These are phyloP conservation scores for Tortricodes alternella DNA, from an alignment of 2,888 invertebrate species.

Conservation along the genomic window DNA sequence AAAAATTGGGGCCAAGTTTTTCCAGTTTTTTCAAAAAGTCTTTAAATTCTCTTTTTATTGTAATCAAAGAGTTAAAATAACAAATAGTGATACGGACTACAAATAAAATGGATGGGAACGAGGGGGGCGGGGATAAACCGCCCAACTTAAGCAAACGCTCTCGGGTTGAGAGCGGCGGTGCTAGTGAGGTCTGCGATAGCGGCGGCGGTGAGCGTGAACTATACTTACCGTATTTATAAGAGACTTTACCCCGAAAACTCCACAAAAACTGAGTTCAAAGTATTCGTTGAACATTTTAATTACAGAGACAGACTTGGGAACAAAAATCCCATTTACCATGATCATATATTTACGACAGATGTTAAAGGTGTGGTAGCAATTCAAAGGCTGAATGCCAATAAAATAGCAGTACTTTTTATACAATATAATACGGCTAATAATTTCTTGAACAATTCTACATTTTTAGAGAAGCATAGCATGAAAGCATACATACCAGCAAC, in stretches of 20 bases:
- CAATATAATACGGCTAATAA: conserved; percentile 27
- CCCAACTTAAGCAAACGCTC: conserved; percentile 1
- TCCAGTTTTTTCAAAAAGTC: too few species aligned
- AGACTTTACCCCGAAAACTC: conserved; percentile 17
- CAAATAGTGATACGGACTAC: too few species aligned
- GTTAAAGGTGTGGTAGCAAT: conserved; percentile 29
- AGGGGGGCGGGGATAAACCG: conserved; percentile 7
- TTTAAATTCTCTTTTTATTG: too few species aligned
- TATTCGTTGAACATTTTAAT: background rate
- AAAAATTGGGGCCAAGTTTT: too few species aligned
- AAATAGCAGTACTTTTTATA: conserved; percentile 23
- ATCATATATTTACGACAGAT: conserved; percentile 22
- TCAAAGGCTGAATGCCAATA: conserved; percentile 22
- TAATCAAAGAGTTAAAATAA: too few species aligned
- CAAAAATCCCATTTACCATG: conserved; percentile 22
- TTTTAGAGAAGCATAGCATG: conserved; percentile 9
- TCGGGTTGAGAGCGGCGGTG: background rate
- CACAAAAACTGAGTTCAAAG: too few species aligned
- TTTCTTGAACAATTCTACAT: background rate
- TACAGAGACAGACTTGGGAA: conserved; percentile 1
- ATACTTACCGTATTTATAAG: conserved; percentile 7
- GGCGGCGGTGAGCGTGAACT: conserved; percentile 8
- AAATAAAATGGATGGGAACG: too few species aligned
- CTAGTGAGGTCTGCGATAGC: background rate
- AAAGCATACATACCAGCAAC: background rate